These are phyloP conservation scores for Oryzias sinensis DNA, from an alignment of 2,797 vertebrate species.

Conservation along the genomic window DNA sequence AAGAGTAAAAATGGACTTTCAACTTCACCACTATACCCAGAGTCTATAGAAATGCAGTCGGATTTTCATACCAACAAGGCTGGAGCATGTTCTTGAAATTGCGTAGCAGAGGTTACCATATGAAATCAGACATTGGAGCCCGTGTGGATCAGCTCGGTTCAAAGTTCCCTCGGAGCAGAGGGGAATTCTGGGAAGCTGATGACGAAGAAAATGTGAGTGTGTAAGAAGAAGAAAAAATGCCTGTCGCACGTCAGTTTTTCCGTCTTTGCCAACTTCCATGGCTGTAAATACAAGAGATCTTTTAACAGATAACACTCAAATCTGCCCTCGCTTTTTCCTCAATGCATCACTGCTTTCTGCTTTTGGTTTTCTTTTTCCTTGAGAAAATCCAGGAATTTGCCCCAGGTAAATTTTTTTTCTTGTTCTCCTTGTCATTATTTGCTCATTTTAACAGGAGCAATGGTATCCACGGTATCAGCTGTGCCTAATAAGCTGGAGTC, in stretches of 20 bases:
- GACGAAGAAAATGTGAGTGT: no score
- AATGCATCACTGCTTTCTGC: constrained; percentile 40
- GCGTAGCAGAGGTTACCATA: background rate
- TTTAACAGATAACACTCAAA: constrained; percentile 53
- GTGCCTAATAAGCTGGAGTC: constrained; percentile 80
- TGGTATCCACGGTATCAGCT: constrained; percentile 74
- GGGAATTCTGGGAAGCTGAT: no score
- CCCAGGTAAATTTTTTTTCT: constrained; percentile 73
- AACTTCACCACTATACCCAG: background rate
- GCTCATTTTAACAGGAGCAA: constrained; percentile 74
- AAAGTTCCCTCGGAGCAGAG: no score
- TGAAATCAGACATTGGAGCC: background rate
- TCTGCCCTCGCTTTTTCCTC: constrained; percentile 18
- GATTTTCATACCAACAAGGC: constrained; percentile 4
- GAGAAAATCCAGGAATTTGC: constrained; percentile 66
- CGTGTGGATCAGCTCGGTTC: background rate
- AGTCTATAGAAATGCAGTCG: constrained; percentile 1
- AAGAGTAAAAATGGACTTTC: background rate
- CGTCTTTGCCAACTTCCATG: no score
- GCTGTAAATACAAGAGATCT: background rate
- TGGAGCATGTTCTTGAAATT: background rate
- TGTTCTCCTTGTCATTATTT: constrained; percentile 75
- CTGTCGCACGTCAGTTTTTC: no score
- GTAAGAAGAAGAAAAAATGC: no score
- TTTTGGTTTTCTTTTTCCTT: constrained; percentile 63